phyloP scores from a whole-genome alignment of 2,888 invertebrate genomes.

The Adelphocoris suturalis region DNA sequence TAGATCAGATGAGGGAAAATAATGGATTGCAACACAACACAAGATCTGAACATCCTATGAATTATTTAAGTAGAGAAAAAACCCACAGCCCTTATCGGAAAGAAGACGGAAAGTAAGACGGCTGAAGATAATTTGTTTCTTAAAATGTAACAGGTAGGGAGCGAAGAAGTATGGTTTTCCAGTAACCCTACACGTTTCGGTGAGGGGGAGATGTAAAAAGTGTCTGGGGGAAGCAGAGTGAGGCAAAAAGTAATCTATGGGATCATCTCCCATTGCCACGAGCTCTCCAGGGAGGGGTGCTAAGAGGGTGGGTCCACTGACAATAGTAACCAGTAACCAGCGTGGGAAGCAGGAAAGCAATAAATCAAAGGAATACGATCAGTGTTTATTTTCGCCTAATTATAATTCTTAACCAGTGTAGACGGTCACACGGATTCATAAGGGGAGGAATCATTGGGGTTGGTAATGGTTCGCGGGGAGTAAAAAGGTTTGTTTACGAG shows the following conservation, averaged over 20 bases:
- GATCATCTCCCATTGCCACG: constrained; percentile 56
- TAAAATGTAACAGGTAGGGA: constrained; percentile 39
- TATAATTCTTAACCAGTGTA: constrained; percentile 36
- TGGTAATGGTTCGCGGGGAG: neutral
- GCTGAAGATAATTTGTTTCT: constrained; percentile 17
- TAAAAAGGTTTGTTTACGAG: constrained; percentile 8
- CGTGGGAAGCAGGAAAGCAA: constrained; percentile 65
- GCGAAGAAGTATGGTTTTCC: constrained; percentile 41
- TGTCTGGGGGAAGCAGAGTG: neutral
- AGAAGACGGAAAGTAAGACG: neutral
- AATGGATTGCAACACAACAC: neutral
- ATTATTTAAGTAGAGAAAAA: constrained; percentile 4
- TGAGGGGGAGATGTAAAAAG: constrained; percentile 30
- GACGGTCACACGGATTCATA: neutral
- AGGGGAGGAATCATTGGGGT: neutral
- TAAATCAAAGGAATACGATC: constrained; percentile 59
- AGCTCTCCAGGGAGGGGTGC: constrained; percentile 25
- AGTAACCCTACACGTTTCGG: constrained; percentile 53
- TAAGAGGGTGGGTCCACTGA: neutral
- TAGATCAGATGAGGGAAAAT: neutral
- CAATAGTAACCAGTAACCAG: constrained; percentile 13
- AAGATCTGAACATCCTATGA: neutral
- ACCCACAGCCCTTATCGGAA: neutral
- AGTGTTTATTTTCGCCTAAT: constrained; percentile 63
- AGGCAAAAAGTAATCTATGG: constrained; percentile 61